These are phyloP conservation scores for Cygnus olor DNA, from an alignment of 2,797 vertebrate species.

Conservation along the genomic window DNA sequence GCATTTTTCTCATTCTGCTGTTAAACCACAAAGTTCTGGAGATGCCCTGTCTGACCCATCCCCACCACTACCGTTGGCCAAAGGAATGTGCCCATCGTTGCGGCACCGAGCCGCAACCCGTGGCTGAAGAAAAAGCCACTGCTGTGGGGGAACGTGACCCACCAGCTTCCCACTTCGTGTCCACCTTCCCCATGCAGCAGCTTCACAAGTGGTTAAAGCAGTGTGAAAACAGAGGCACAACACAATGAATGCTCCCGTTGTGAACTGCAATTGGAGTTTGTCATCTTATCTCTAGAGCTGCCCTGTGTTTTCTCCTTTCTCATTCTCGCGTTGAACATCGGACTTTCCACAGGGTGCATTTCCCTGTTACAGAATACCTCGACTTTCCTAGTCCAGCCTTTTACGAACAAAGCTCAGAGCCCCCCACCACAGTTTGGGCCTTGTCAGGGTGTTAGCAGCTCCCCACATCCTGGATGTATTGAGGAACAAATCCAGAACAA, in stretches of 20 bases:
- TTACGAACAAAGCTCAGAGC: not conserved
- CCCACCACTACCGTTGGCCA: no score
- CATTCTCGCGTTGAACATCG: rapidly evolving
- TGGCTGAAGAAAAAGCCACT: not conserved
- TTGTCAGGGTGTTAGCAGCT: rapidly evolving
- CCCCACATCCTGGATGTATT: rapidly evolving
- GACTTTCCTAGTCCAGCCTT: not conserved
- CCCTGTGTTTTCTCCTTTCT: not conserved
- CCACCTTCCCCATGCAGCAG: not conserved
- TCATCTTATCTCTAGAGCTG: not conserved
- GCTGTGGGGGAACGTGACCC: not conserved
- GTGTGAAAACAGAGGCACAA: not conserved
- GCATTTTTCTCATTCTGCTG: not conserved
- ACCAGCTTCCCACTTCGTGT: not conserved
- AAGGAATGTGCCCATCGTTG: not conserved
- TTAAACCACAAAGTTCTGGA: not conserved
- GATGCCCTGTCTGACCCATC: not conserved
- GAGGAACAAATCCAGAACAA: not conserved
- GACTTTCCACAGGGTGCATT: rapidly evolving
- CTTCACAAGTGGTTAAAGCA: not conserved
- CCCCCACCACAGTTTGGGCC: not conserved
- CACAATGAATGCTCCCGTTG: not conserved
- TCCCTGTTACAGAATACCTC: not conserved
- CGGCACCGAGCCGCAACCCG: rapidly evolving
- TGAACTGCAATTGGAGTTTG: not conserved